Evolutionary conservation across 2,888 invertebrate genomes (phyloP), one percentile per base, ranked within the genome.

Genomic region (Maniola hyperantus): DNA sequence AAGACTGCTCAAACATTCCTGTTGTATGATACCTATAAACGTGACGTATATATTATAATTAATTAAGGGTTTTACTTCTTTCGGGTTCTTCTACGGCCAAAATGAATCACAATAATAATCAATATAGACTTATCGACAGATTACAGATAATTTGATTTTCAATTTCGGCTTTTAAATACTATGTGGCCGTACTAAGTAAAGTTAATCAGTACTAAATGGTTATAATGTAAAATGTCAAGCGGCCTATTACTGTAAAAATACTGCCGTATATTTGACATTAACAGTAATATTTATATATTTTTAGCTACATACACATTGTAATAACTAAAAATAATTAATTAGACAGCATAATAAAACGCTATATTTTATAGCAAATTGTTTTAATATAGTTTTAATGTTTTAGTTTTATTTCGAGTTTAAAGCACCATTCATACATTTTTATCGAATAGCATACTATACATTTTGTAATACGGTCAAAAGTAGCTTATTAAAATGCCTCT

Each of bases 1-100:
- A 58, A 26, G 44, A 13, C 26, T 26, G 58, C 44, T 58, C 58
- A 58, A 58, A 44, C 58, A 58, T 58, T 58, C 58, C 58, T 44
- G 44, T 20, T 33, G 34, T 64, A 48, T 18, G 7, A 18, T 48
- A 26, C 26, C 26, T 26, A 10, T 18, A 48, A 18, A 48, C 15
- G 18, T 48, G 15, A 18, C 18, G 48, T 48, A 18, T 48, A 6
- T 18, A 46, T 48, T 2, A 18, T 48, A 8, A 46, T 46, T 46
- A 34, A 26, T 57, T 18, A 20, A 1, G 36, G 5, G n/a, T n/a
- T n/a, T 48, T 36, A 51, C 34, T n/a, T n/a, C n/a, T n/a, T n/a
- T n/a, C n/a, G n/a, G n/a, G n/a, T n/a, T n/a, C 26, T 26, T 26
- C 26, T 2, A 26, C 4, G 26, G 26, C 26, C 26, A 4, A 26